A percentile compares a stretch with the other conserved stretches of the same genome.
Conservation (phyloP, 2,797 vertebrate genomes). For the Sebastes itinus region DNA sequence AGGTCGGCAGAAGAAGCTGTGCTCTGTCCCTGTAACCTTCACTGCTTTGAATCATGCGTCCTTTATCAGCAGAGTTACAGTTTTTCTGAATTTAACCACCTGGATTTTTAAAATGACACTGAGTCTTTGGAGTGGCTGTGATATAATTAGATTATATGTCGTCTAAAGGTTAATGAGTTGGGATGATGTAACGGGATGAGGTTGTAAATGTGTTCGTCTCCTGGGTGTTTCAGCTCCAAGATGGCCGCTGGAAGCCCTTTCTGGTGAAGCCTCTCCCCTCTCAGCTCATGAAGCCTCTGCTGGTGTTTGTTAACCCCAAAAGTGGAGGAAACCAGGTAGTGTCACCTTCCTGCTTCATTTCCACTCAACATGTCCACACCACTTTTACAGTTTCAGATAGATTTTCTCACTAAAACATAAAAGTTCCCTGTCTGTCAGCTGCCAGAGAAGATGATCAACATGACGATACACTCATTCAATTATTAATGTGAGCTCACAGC, state of each 20-base stretch:
- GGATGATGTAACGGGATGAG: not conserved
- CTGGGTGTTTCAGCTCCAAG: constrained; percentile 73
- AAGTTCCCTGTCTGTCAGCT: no score
- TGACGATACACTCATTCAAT: no score
- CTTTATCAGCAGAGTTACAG: no score
- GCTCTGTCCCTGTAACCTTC: not conserved
- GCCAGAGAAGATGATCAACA: no score
- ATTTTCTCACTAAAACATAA: no score
- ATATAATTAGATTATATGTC: not conserved
- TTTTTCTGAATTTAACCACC: not conserved
- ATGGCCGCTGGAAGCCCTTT: constrained; percentile 93
- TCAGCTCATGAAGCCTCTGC: constrained; percentile 94
- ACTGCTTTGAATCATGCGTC: not conserved
- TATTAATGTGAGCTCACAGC: no score
- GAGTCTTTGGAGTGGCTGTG: not conserved
- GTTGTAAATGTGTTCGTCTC: not conserved
- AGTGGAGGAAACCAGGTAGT: constrained; percentile 96
- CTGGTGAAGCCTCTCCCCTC: constrained; percentile 92
- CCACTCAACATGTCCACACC: not conserved
- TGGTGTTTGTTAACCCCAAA: constrained; percentile 97
- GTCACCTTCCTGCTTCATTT: not conserved
- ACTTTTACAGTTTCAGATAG: no score
- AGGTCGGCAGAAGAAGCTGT: not conserved
- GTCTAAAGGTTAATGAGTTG: not conserved
- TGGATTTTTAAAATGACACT: not conserved